These are phyloP conservation scores for Aramus guarauna DNA, from an alignment of 2,113 vertebrate genomes.

Conservation along the genomic window DNA sequence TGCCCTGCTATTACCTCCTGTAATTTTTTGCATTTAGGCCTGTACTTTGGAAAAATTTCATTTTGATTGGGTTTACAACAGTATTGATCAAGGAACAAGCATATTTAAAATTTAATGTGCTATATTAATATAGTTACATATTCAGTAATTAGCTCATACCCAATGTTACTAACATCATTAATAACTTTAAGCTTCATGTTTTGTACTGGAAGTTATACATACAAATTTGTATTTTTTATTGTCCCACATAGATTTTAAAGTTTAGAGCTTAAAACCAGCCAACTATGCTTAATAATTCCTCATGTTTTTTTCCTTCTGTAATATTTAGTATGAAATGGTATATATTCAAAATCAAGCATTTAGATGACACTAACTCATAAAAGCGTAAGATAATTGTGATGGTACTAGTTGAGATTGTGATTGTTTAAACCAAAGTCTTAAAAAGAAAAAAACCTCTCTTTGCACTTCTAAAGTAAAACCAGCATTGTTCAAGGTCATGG, in stretches of 20 bases:
- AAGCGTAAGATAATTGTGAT: not conserved
- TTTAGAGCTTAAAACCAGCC: not conserved
- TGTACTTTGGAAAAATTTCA: not conserved
- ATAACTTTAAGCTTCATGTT: not conserved
- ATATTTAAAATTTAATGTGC: not conserved
- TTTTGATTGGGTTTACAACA: conserved; percentile 9
- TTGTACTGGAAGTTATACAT: not conserved
- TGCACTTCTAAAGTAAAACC: not conserved
- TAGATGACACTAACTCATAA: not conserved
- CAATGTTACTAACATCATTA: not conserved
- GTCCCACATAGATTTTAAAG: not conserved
- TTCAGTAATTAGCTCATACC: not conserved
- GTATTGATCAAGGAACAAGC: not conserved
- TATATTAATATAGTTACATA: not conserved
- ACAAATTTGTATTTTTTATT: not conserved
- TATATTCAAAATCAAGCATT: not conserved
- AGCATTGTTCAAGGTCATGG: not conserved
- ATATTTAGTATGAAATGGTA: not conserved
- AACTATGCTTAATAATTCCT: not conserved
- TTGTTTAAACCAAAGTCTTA: not conserved
- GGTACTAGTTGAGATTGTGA: not conserved
- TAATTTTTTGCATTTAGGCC: not conserved
- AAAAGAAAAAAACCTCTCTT: not conserved
- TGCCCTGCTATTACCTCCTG: not conserved
- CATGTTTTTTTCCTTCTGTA: not conserved